Evolutionary conservation across 2,888 invertebrate species (phyloP), one percentile per base, ranked within the genome.

Genomic region (Caenorhabditis panamensis): DNA sequence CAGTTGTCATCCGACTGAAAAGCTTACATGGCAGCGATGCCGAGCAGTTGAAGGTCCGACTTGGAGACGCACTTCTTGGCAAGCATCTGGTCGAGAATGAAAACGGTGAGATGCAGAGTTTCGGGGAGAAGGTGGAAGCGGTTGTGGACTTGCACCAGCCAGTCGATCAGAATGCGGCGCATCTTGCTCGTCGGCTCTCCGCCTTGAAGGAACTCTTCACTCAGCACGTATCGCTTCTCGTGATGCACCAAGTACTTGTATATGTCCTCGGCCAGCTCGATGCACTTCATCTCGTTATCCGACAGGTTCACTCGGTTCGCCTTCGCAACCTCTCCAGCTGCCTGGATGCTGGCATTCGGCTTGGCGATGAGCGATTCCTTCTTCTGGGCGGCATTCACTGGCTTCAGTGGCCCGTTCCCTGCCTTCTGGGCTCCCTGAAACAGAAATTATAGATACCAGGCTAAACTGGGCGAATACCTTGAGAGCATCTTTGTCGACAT

Each of bases 101-200:
- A 94, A 67, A 97, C 94, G 69, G 96, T 94, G 89, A 97, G 92
- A 91, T 96, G 96, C 80, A 96, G 94, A 9, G 97, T 97, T 92
- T 98, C 98, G 68, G 95, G 94, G 20, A 94, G 92, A 67, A 96
- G 93, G 82, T 94, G 94, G 92, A 96, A 97, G 90, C 95, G 64
- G 1, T 37, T 20, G 26, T 76, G 63, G 26, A 86, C 86, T 69
- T 87, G 86, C 18, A 96, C 95, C 66, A 98, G 93, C 97, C 97
- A 98, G 91, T 97, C 96, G 78, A 97, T 93, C 18, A 98, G 93
- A 59, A 96, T 95, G 16, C 94, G 93, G 82, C 97, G 93, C 96
- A 97, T 97, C 88, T 94, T 94, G 0, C 95, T 93, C 13, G 95
- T 95, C 93, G 63, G 78, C 24, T 64, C 63, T n/a, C 75, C 75